Base-by-base conservation (phyloP, 2,888 invertebrate species). In the Myathropa florea region DNA sequence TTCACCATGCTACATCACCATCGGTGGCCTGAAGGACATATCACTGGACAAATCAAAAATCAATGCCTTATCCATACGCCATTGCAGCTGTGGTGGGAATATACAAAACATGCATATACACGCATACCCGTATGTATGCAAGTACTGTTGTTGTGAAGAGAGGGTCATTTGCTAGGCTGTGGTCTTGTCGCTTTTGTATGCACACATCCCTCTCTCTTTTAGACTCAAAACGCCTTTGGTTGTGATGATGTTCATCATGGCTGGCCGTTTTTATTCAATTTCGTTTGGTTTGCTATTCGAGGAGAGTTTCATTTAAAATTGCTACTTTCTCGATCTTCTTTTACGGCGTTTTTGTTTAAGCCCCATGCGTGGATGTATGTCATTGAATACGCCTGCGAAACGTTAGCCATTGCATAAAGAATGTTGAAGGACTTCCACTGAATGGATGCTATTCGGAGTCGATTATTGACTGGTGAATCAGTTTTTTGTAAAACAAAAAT, bases 11-110 rank as follows among this genome's bases (percentile, higher is more conserved):
- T 65, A 81, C 84, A 77, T 77, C 86, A 71, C 71, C 59, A 57
- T 60, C 82, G 64, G 70, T 71, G 75, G 77, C 85, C 82, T 70
- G 55, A 67, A 86, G 86, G 86, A 78, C 78, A 75, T 71, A 86
- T 86, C 83, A 78, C 83, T 79, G 79, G 78, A 70, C 83, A 83
- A 83, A 86, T 83, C 78, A 78, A 86, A 86, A 86, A 86, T 86
- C 86, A 86, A 86, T 86, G 83, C 75, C 82, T 82, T 82, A 82
- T 85, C 55, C 65, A 75, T 76, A 61, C 72, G 70, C 68, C 59
- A 77, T 55, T 77, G 72, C 71, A 77, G 77, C 9, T 82, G 73
- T 64, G 39, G 18, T 64, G 39, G 65, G 55, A 55, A n/a, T 68
- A 77, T 67, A 60, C 64, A 67, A 64, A 68, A 55, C 60, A 23